These are phyloP conservation scores for Psettodes erumei DNA, from an alignment of 2,113 vertebrate genomes.

Conservation along the genomic window DNA sequence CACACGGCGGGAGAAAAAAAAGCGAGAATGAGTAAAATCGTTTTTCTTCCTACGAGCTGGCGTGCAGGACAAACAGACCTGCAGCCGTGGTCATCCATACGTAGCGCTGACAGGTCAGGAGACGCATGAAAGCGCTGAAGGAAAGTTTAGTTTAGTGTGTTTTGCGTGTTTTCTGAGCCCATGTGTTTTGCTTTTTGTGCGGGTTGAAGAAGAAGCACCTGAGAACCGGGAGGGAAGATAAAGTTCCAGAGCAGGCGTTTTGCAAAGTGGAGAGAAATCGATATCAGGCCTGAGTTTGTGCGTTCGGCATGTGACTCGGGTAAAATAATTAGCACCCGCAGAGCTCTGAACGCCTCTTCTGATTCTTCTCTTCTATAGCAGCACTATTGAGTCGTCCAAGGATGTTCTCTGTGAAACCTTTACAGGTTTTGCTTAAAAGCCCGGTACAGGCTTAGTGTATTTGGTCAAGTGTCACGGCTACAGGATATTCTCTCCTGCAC, in stretches of 20 bases:
- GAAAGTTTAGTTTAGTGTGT: neutral
- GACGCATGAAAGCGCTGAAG: conserved; percentile 15
- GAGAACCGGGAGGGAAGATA: conserved; percentile 31
- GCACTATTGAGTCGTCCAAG: neutral
- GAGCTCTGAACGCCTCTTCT: conserved; percentile 1
- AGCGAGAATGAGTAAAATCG: neutral
- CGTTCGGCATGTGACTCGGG: conserved; percentile 15
- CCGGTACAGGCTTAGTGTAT: neutral
- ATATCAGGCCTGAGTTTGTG: conserved; percentile 12
- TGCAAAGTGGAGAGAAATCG: conserved; percentile 40
- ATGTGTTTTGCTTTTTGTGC: no score
- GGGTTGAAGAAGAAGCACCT: no score
- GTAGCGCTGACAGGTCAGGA: no score
- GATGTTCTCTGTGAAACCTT: conserved; percentile 1
- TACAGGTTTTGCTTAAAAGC: conserved; percentile 21
- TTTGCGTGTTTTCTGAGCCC: neutral
- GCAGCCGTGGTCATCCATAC: conserved; percentile 12
- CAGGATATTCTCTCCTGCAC: neutral
- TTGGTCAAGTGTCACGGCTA: conserved; percentile 33
- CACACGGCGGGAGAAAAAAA: neutral
- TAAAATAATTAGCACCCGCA: conserved; percentile 35
- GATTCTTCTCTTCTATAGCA: neutral
- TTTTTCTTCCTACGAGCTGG: conserved; percentile 20
- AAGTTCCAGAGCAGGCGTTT: conserved; percentile 35
- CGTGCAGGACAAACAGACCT: neutral